A percentile compares a stretch with the other conserved stretches of the same genome.
Conservation (phyloP, 2,797 vertebrate species). For the Xerus rutilus region DNA sequence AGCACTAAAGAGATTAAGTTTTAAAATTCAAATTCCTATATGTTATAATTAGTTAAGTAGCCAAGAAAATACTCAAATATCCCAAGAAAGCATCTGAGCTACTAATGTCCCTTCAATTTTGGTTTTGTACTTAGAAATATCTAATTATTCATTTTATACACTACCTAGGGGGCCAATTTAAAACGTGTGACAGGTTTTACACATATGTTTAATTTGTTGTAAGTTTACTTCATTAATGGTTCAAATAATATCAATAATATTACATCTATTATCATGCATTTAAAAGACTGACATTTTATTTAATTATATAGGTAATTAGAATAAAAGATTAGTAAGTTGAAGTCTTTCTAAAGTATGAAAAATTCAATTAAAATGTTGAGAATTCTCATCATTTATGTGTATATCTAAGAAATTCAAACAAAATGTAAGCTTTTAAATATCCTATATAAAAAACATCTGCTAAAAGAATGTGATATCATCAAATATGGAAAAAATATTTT, state of each 20-base stretch:
- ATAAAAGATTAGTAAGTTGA: slow-evolving; percentile 83
- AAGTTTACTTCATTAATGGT: slow-evolving; percentile 82
- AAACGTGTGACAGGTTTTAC: background rate
- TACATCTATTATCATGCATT: slow-evolving; percentile 81
- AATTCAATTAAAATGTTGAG: slow-evolving; percentile 72
- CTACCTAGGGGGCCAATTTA: background rate
- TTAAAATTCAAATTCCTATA: background rate
- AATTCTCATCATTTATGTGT: slow-evolving; percentile 49
- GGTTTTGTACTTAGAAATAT: slow-evolving; percentile 11
- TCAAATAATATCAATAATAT: slow-evolving; percentile 83
- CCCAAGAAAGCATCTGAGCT: background rate
- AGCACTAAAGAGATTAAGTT: background rate
- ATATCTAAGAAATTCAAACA: slow-evolving; percentile 6
- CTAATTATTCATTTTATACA: slow-evolving; percentile 41
- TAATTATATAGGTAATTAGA: slow-evolving; percentile 82
- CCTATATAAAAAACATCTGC: background rate
- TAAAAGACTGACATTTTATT: slow-evolving; percentile 82
- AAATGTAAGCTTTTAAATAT: slow-evolving; percentile 41
- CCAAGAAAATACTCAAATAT: background rate
- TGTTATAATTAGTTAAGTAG: background rate
- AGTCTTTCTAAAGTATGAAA: slow-evolving; percentile 3
- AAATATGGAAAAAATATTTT: slow-evolving; percentile 37
- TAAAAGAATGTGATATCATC: slow-evolving; percentile 5
- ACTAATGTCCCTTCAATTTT: slow-evolving; percentile 17
- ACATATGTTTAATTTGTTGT: slow-evolving; percentile 24